Base-by-base conservation (phyloP, 2,888 invertebrate genomes). In the Machimus atricapillus region DNA sequence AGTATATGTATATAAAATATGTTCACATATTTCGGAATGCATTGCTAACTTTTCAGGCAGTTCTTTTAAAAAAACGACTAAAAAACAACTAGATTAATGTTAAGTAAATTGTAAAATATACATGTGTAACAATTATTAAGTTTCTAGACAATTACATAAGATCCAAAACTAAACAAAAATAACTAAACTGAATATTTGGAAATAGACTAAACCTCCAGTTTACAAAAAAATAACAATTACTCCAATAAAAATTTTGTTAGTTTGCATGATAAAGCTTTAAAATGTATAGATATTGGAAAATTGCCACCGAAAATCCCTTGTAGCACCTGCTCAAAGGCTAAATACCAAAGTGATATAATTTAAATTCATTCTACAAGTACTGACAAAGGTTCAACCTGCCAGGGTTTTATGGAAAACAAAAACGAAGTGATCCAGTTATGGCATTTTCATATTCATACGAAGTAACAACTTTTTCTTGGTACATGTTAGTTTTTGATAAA, bases 1-100 rank as follows among this genome's bases (percentile, higher is more conserved):
- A 19, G 23, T 37, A 34, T 34, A 76, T 37, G n/a, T 34, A 76
- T 34, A 74, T 74, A 74, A 74, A n/a, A 76, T 76, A 76, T 76
- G 76, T 79, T 66, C 66, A 46, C 79, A 79, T 27, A 82, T 58
- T 58, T 82, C 56, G 37, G 82, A 58, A 58, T 82, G 82, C 52
- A 58, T 58, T 58, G 27, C 27, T 81, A 34, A 37, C 66, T 66
- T 66, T 66, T 66, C 23, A 66, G 66, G 66, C 66, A 66, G 66
- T 66, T 66, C 66, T 66, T 66, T 66, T 27, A 66, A 66, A 27
- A 66, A 66, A 66, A 66, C 66, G 66, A 66, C 66, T 66, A 66
- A 27, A 52, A 66, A 66, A 66, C 66, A 27, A 66, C 66, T 66
- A 66, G 19, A 66, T 66, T 66, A 66, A 23, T 23, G 23, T 66